These are phyloP conservation scores for Halcyon leucocephala DNA, from an alignment of 2,797 vertebrate genomes.

Conservation along the genomic window DNA sequence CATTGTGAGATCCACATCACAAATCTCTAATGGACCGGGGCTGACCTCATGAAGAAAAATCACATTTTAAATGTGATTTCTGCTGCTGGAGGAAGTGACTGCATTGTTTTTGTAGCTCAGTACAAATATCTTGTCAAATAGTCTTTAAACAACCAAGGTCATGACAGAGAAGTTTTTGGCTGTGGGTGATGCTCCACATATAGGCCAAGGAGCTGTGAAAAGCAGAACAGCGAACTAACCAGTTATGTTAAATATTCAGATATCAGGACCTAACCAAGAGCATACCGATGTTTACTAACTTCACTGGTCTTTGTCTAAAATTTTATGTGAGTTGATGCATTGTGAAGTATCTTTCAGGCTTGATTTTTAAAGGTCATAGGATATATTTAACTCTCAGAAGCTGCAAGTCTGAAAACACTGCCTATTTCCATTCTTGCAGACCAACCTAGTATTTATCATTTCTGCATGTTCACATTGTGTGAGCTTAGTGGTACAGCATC, in stretches of 20 bases:
- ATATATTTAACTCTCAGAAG: not conserved
- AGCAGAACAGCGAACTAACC: not conserved
- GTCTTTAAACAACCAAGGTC: conserved; percentile 7
- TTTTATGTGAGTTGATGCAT: not conserved
- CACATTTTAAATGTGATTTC: conserved; percentile 7
- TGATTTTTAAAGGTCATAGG: not conserved
- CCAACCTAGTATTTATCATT: not conserved
- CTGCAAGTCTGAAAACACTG: not conserved
- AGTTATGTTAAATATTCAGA: not conserved
- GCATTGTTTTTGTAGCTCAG: conserved; percentile 5
- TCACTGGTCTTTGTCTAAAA: not conserved
- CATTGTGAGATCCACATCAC: not conserved
- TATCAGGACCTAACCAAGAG: not conserved
- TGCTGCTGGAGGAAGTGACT: conserved; percentile 40
- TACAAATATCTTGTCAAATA: conserved; percentile 47
- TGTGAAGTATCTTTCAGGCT: not conserved
- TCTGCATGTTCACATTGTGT: not conserved
- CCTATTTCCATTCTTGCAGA: not conserved
- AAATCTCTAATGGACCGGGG: not conserved
- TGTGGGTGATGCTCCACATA: not conserved
- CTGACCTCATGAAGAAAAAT: conserved; percentile 23
- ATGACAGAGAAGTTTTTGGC: not conserved
- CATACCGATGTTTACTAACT: not conserved
- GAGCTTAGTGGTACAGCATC: not conserved
- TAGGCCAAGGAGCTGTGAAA: not conserved